These are phyloP conservation scores for Heterodera carotae DNA, from an alignment of 1,140 invertebrate genomes.

Conservation along the genomic window DNA sequence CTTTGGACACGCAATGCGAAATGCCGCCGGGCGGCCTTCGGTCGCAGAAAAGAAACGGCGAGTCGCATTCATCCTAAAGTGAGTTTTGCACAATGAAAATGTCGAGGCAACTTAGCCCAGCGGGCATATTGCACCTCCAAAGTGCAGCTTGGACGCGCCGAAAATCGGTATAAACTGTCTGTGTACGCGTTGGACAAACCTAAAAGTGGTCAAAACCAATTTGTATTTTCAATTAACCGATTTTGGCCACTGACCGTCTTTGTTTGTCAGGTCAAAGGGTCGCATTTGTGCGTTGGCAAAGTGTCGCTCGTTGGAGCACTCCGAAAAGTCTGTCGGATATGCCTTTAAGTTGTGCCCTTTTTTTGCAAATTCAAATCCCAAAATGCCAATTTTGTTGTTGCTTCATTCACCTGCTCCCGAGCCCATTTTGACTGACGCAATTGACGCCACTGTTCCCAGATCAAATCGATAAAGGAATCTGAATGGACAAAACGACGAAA, in stretches of 20 bases:
- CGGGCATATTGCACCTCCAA: background rate
- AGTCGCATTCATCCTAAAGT: constrained; percentile 75
- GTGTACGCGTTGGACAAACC: constrained; percentile 65
- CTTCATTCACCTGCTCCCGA: constrained; percentile 42
- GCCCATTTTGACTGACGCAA: constrained; percentile 46
- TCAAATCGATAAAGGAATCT: constrained; percentile 66
- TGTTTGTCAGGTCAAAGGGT: constrained; percentile 54
- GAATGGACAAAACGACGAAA: too few relatives aligned
- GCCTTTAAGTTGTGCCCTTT: constrained; percentile 6
- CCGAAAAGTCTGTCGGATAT: constrained; percentile 20
- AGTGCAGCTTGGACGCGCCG: constrained; percentile 69
- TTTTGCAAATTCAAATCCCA: background rate
- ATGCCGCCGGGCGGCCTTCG: constrained; percentile 27
- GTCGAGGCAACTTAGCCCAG: background rate
- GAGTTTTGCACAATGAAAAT: background rate
- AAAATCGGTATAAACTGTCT: constrained; percentile 60
- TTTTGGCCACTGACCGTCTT: constrained; percentile 47
- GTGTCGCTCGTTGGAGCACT: constrained; percentile 61
- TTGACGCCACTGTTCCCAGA: constrained; percentile 65
- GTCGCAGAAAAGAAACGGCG: constrained; percentile 51
- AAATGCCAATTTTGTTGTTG: background rate
- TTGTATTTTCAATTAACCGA: background rate
- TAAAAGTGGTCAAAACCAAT: constrained; percentile 29
- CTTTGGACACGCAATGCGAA: constrained; percentile 61
- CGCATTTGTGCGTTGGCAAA: constrained; percentile 62